These are phyloP conservation scores for Mellivora capensis DNA, from an alignment of 2,113 vertebrate genomes.

Conservation along the genomic window DNA sequence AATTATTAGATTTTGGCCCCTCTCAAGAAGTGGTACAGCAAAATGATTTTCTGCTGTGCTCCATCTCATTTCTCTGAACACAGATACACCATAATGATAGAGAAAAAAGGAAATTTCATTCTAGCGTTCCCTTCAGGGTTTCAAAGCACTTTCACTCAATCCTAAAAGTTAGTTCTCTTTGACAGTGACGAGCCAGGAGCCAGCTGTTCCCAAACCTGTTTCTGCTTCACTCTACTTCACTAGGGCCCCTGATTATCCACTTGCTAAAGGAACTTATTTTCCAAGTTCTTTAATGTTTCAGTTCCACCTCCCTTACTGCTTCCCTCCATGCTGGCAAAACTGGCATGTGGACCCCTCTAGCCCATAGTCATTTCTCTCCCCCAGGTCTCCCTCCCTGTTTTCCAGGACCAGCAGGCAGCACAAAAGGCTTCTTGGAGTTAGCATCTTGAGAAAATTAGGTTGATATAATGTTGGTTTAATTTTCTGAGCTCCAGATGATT, in stretches of 20 bases:
- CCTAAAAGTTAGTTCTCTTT: conserved; percentile 44
- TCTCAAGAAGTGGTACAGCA: conserved; percentile 1
- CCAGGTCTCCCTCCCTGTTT: neutral
- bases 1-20: conserved; percentile 8
- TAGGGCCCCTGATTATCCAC: neutral
- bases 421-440: conserved; percentile 62
- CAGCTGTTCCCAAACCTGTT: neutral
- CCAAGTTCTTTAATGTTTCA: neutral
- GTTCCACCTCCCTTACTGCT: neutral
- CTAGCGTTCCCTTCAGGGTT: conserved; percentile 11
- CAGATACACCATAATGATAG: neutral
- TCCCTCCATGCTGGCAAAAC: neutral
- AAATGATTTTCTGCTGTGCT: conserved; percentile 42
- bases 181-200: neutral
- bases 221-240: neutral
- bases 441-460: conserved; percentile 69
- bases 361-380: neutral
- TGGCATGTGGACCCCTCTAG: neutral
- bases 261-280: conserved; percentile 3
- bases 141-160: conserved; percentile 26
- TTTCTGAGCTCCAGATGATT: conserved; percentile 61
- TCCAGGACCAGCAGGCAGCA: conserved; percentile 39
- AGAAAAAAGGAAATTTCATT: conserved; percentile 33
- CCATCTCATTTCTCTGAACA: conserved; percentile 46
- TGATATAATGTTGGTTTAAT: conserved; percentile 69